A percentile compares a stretch with the other conserved stretches of the same genome.
These are phyloP conservation scores for Dendrolimus punctatus DNA, from an alignment of 1,140 invertebrate species.

Conservation along the genomic window DNA sequence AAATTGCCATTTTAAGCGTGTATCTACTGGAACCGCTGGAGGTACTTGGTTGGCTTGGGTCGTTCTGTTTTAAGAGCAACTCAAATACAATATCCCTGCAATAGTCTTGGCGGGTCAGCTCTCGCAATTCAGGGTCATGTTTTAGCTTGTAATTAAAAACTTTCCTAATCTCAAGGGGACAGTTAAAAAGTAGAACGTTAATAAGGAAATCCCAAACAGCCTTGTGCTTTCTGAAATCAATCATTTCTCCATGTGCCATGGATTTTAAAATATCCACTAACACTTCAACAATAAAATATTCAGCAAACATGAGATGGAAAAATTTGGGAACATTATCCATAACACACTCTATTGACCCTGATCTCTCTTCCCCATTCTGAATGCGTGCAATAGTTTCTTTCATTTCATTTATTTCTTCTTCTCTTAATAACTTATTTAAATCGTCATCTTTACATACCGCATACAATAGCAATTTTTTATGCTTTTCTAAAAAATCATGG, in stretches of 20 bases:
- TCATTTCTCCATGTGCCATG: background rate
- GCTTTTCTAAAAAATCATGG: slow-evolving; percentile 7
- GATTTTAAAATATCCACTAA: slow-evolving; percentile 9
- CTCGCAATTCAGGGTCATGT: slow-evolving; percentile 8
- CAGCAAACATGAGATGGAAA: slow-evolving; percentile 12
- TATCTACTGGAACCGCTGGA: background rate
- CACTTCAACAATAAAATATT: slow-evolving; percentile 13
- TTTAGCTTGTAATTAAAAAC: slow-evolving; percentile 17
- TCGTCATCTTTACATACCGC: slow-evolving; percentile 16
- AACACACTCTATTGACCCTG: slow-evolving; percentile 8
- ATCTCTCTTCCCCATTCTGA: slow-evolving; percentile 13
- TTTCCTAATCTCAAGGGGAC: slow-evolving; percentile 8
- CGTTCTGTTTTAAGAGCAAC: slow-evolving; percentile 12
- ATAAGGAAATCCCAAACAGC: slow-evolving; percentile 13
- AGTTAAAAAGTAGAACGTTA: slow-evolving; percentile 7
- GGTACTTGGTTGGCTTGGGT: background rate
- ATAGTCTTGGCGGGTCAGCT: background rate
- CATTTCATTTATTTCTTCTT: slow-evolving; percentile 12
- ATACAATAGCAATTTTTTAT: slow-evolving; percentile 16
- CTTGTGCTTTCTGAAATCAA: background rate
- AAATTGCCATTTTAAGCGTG: slow-evolving; percentile 6
- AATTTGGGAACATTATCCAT: slow-evolving; percentile 13
- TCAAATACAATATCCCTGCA: slow-evolving; percentile 13
- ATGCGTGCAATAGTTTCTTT: slow-evolving; percentile 10
- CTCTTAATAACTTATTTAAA: slow-evolving; percentile 8